phyloP scores from a whole-genome alignment of 1,140 invertebrate species.

The Yoshiicerus persimilis region DNA sequence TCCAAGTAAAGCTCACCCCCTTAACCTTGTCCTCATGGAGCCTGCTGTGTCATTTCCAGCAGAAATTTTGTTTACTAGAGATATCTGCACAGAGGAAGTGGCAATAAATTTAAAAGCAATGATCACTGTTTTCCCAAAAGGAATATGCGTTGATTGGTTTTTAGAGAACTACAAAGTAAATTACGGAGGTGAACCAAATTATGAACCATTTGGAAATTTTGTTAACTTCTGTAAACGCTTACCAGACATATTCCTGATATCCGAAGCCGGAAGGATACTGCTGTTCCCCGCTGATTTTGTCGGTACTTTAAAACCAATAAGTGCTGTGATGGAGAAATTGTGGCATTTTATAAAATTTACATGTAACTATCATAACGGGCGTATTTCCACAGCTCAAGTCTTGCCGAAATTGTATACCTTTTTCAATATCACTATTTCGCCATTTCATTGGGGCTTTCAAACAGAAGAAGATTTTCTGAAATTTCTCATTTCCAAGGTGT shows the following conservation, averaged over 20 bases:
- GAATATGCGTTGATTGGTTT: not conserved
- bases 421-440: not conserved
- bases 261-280: not conserved
- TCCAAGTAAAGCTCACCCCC: not conserved
- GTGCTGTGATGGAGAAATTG: not conserved
- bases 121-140: not conserved
- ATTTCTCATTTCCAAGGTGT: not conserved
- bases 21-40: not conserved
- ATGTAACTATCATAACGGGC: not conserved
- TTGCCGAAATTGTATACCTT: not conserved
- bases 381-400: not conserved
- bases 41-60: not conserved
- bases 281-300: not conserved
- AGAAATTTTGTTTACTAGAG: not conserved
- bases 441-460: not conserved
- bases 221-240: not conserved
- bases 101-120: not conserved
- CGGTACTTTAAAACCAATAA: not conserved
- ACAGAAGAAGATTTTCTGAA: not conserved
- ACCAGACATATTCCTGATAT: not conserved
- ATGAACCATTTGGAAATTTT: not conserved
- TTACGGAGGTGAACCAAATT: not conserved
- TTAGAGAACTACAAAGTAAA: not conserved
- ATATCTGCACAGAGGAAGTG: not conserved
- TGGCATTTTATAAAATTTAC: not conserved